phyloP scores from a whole-genome alignment of 2,113 vertebrate species.

The Mesoclemmys tuberculata region DNA sequence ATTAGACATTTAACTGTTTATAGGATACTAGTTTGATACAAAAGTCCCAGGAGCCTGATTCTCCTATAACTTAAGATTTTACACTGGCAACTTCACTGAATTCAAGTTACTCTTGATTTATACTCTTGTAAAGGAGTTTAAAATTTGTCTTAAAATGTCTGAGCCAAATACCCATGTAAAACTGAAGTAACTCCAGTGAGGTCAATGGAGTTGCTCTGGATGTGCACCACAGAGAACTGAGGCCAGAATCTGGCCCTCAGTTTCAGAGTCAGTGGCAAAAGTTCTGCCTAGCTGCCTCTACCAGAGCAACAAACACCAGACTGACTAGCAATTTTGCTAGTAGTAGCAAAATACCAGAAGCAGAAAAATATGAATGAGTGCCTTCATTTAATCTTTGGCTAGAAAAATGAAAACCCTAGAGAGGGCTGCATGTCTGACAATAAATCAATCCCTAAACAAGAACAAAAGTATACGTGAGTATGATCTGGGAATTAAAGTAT shows the following conservation, averaged over 20 bases:
- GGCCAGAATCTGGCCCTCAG: background rate
- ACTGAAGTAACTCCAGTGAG: background rate
- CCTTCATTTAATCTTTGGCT: background rate
- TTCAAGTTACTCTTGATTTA: background rate
- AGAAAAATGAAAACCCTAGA: accelerated
- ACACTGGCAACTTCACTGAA: background rate
- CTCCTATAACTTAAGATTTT: background rate
- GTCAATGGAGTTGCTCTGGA: background rate
- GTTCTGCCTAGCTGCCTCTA: background rate
- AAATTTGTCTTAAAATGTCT: background rate
- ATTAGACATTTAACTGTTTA: background rate
- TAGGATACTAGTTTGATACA: background rate
- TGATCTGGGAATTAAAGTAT: background rate
- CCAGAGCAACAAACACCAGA: background rate
- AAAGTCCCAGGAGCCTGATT: background rate
- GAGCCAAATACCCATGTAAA: background rate
- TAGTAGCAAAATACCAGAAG: background rate
- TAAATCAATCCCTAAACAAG: background rate
- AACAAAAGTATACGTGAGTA: background rate
- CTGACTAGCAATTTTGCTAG: too few relatives aligned
- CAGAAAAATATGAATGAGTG: background rate
- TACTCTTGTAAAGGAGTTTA: background rate
- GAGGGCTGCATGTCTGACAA: background rate
- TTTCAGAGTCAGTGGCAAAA: background rate
- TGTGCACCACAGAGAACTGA: background rate